A percentile compares a stretch with the other conserved stretches of the same genome.
phyloP scores from a whole-genome alignment of 2,888 invertebrate genomes.

The Polia nebulosa region DNA sequence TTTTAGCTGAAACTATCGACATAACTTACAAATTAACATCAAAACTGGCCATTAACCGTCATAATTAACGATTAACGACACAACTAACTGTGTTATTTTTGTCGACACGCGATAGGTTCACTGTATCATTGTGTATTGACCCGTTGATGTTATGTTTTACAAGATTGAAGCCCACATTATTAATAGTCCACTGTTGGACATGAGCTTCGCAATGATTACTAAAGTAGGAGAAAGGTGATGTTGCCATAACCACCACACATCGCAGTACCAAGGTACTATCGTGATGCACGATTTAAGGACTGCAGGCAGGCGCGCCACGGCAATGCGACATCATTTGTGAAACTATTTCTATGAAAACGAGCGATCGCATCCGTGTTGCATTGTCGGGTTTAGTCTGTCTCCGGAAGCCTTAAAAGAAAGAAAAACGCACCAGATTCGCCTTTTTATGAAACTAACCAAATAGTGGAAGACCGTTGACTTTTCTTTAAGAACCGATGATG shows the following conservation, averaged over 20 bases:
- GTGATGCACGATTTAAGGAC: too few relatives aligned
- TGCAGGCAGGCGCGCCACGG: too few relatives aligned
- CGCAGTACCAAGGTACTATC: background rate
- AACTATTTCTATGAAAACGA: too few relatives aligned
- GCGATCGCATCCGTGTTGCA: too few relatives aligned
- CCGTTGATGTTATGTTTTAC: conserved; percentile 8
- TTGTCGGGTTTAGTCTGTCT: too few relatives aligned
- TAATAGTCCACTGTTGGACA: background rate
- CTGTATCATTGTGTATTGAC: conserved; percentile 39
- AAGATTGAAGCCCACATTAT: background rate
- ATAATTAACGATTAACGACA: conserved; percentile 57
- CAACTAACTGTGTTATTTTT: conserved; percentile 45
- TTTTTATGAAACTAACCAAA: too few relatives aligned
- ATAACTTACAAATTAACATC: conserved; percentile 46
- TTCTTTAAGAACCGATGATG: too few relatives aligned
- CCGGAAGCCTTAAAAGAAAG: too few relatives aligned
- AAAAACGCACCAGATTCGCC: too few relatives aligned
- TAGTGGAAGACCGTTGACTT: too few relatives aligned
- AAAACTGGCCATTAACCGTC: conserved; percentile 50
- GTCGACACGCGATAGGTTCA: conserved; percentile 50
- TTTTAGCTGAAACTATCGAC: conserved; percentile 46
- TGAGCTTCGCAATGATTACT: background rate
- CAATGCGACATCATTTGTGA: too few relatives aligned
- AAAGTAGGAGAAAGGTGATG: background rate
- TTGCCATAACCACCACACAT: background rate